Conservation (phyloP, 2,888 invertebrate genomes). For the Cantharis flavilabris region DNA sequence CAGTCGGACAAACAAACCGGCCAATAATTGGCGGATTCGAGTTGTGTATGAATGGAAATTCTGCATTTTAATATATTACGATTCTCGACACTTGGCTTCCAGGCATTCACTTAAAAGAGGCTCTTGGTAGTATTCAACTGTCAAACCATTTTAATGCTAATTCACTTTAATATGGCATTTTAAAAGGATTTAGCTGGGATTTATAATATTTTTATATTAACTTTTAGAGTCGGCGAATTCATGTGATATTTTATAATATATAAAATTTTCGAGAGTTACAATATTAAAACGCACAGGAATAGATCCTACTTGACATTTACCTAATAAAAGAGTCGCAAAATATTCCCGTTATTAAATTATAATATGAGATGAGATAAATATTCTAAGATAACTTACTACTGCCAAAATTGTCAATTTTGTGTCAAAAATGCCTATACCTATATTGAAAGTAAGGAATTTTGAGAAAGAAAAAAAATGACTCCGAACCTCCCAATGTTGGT, state of each 20-base stretch:
- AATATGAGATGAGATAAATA: background rate
- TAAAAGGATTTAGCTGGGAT: constrained; percentile 52
- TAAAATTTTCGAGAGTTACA: background rate
- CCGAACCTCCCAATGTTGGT: background rate
- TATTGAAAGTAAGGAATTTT: no score
- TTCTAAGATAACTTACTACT: background rate
- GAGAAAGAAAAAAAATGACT: no score
- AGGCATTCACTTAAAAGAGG: constrained; percentile 45
- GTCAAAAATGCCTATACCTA: background rate
- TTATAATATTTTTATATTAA: constrained; percentile 56
- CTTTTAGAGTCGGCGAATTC: constrained; percentile 8
- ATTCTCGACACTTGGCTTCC: constrained; percentile 33
- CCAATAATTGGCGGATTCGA: constrained; percentile 53
- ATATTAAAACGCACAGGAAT: background rate
- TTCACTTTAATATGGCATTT: constrained; percentile 54
- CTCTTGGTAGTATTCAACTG: constrained; percentile 50
- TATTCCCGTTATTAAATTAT: background rate
- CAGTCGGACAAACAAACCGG: constrained; percentile 53
- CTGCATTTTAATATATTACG: constrained; percentile 41
- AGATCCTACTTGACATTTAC: background rate
- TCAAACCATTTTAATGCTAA: constrained; percentile 57
- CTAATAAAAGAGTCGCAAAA: background rate
- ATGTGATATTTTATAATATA: background rate
- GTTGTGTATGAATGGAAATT: constrained; percentile 48
- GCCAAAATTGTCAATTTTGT: background rate